Evolutionary conservation across 2,113 vertebrate species (phyloP).

Genomic region (Chaetodon trifascialis): DNA sequence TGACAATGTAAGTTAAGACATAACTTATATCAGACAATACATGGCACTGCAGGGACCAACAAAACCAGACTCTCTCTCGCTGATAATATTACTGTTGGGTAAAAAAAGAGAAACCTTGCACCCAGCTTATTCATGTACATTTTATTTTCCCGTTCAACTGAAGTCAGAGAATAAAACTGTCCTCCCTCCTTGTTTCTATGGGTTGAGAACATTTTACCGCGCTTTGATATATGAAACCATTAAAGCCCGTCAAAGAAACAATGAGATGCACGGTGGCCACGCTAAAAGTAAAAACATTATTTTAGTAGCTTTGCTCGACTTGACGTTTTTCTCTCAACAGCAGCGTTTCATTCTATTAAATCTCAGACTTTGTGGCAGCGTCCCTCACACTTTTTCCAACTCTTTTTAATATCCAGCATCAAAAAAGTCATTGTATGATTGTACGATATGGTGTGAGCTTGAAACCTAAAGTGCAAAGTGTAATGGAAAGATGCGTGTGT

Average conservation of each 20-base stretch:
- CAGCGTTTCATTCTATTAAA: not conserved
- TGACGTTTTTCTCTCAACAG: not conserved
- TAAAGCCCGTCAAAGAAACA: not conserved
- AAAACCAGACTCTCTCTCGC: not conserved
- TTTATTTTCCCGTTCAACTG: not conserved
- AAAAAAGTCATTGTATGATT: not conserved
- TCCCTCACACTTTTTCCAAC: not conserved
- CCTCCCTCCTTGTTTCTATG: not conserved
- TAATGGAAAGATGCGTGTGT: slow-evolving; percentile 1
- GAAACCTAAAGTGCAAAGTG: slow-evolving; percentile 12
- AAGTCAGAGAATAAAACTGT: not conserved
- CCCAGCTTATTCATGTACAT: not conserved
- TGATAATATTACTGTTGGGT: not conserved
- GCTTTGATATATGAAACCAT: not conserved
- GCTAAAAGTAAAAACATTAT: not conserved
- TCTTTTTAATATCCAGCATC: not conserved
- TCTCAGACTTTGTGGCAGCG: not conserved
- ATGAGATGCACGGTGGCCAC: not conserved
- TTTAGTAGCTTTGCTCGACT: not conserved
- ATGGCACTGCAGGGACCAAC: not conserved
- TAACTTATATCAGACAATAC: too few relatives aligned
- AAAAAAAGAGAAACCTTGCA: not conserved
- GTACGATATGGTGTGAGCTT: not conserved
- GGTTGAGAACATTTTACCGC: not conserved
- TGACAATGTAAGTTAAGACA: not conserved